Conservation (phyloP, 2,113 vertebrate genomes). For the Sorex fumeus region DNA sequence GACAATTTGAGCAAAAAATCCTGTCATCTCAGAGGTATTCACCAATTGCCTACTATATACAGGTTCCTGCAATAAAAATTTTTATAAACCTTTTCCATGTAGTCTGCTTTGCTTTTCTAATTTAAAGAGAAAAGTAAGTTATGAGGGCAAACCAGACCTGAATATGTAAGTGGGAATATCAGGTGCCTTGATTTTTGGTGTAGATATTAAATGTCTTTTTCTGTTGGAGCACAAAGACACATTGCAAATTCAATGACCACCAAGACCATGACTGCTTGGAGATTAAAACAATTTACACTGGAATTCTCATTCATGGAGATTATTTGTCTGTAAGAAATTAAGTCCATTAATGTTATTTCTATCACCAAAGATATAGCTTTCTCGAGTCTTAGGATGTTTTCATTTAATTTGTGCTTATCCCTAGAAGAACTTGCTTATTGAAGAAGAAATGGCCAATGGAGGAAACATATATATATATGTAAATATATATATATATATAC, state of each 20-base stretch:
- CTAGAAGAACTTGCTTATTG: background rate
- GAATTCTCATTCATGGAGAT: background rate
- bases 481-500: background rate
- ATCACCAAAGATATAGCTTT: background rate
- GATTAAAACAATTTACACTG: background rate
- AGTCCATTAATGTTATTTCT: background rate
- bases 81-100: background rate
- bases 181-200: background rate
- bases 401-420: conserved; percentile 15
- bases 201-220: background rate
- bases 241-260: background rate
- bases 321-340: background rate
- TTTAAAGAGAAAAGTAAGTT: background rate
- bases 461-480: background rate
- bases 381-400: background rate
- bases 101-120: background rate
- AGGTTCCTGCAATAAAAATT: background rate
- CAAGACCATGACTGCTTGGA: background rate
- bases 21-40: background rate
- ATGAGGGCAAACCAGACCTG: background rate
- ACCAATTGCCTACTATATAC: background rate
- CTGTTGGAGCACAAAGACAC: background rate
- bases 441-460: background rate
- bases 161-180: background rate
- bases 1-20: background rate